Conservation (phyloP, 2,797 vertebrate species). For the Fistularia tabacaria region DNA sequence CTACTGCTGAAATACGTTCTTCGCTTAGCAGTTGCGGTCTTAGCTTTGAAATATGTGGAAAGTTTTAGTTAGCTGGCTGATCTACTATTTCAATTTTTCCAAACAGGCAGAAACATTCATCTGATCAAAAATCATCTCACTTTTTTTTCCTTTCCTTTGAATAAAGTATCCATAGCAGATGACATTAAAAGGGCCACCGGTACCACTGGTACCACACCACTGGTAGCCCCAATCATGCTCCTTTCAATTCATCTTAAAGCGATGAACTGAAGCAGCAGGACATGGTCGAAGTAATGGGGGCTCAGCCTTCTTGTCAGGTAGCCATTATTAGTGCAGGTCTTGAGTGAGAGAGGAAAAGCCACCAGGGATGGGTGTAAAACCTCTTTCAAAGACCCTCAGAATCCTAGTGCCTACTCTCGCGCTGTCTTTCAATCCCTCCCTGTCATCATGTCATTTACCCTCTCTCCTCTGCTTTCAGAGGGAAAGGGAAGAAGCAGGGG, state of each 20-base stretch:
- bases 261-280: constrained; percentile 50
- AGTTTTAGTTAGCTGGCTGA: neutral
- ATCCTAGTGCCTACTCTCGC: constrained; percentile 58
- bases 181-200: constrained; percentile 5
- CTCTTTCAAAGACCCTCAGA: constrained; percentile 73
- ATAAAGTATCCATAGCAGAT: constrained; percentile 16
- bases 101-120: constrained; percentile 2
- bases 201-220: constrained; percentile 34
- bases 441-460: constrained; percentile 60
- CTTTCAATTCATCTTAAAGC: constrained; percentile 49
- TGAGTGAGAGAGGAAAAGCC: constrained; percentile 55
- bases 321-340: constrained; percentile 70
- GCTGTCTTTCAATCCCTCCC: constrained; percentile 46
- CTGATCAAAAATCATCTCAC: constrained; percentile 1
- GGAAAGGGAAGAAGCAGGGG: constrained; percentile 26
- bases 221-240: constrained; percentile 26
- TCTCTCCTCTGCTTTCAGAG: constrained; percentile 58
- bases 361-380: constrained; percentile 72
- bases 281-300: constrained; percentile 44
- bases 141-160: constrained; percentile 17
- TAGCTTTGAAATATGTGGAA: constrained; percentile 9
- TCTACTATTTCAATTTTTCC: neutral
- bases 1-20: constrained; percentile 48
- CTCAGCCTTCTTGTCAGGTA: constrained; percentile 67
- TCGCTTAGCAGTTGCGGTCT: constrained; percentile 5